Conservation (phyloP, 2,113 vertebrate species). For the Pluvianellus socialis region DNA sequence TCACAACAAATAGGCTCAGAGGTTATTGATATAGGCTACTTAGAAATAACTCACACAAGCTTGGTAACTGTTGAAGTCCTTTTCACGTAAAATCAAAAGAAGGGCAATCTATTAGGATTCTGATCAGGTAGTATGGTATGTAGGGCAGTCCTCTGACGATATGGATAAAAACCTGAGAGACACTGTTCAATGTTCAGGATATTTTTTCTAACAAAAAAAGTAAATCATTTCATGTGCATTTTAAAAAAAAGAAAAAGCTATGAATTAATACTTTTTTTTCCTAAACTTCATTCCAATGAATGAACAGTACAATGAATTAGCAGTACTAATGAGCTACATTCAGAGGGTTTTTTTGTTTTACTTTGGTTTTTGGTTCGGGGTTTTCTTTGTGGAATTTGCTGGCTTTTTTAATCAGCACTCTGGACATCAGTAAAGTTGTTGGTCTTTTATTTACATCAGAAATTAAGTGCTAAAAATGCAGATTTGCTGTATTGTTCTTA, state of each 20-base stretch:
- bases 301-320: not conserved
- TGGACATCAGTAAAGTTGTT: not conserved
- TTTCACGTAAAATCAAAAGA: slow-evolving; percentile 2
- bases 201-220: not conserved
- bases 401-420: not conserved
- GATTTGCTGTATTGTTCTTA: not conserved
- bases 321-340: not conserved
- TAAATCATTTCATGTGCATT: not conserved
- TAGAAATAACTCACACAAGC: slow-evolving; percentile 60
- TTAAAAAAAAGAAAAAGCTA: not conserved
- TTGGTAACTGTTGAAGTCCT: slow-evolving; percentile 3
- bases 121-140: not conserved
- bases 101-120: not conserved
- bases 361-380: not conserved
- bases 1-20: slow-evolving; percentile 56
- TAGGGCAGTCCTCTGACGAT: not conserved
- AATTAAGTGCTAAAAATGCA: not conserved
- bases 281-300: not conserved
- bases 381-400: not conserved
- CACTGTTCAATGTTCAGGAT: not conserved
- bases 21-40: slow-evolving; percentile 57
- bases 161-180: not conserved
- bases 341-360: not conserved
- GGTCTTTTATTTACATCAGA: not conserved
- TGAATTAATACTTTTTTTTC: not conserved